A percentile compares a stretch with the other conserved stretches of the same genome.
Evolutionary conservation across 1,140 invertebrate species (phyloP).

Genomic region (Trissolcus basalis): DNA sequence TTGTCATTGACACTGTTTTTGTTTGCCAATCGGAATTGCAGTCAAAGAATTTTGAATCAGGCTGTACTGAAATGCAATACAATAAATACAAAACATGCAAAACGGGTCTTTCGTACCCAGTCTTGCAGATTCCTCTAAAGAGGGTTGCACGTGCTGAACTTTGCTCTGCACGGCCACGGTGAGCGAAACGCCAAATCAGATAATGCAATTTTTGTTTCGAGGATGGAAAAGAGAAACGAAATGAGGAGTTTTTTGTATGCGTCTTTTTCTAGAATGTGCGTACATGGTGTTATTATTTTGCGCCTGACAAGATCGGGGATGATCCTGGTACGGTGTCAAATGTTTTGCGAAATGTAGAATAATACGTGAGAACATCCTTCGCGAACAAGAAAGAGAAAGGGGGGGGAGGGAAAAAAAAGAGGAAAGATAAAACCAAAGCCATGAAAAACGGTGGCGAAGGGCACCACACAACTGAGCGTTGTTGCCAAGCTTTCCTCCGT

Average conservation of each 20-base stretch:
- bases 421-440: constrained; percentile 44
- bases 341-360: constrained; percentile 44
- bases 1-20: no score
- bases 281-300: constrained; percentile 3
- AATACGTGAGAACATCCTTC: constrained; percentile 50
- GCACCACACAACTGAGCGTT: constrained; percentile 30
- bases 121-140: constrained; percentile 58
- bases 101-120: constrained; percentile 60
- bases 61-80: constrained; percentile 60
- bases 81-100: constrained; percentile 62
- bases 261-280: no score
- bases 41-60: constrained; percentile 33
- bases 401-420: constrained; percentile 14
- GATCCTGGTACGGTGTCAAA: constrained; percentile 20
- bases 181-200: no score
- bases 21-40: neutral
- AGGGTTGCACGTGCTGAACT: constrained; percentile 59
- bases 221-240: no score
- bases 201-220: no score
- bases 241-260: no score
- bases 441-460: constrained; percentile 51
- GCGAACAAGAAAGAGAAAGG: constrained; percentile 14
- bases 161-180: constrained; percentile 25
- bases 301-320: no score
- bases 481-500: constrained; percentile 44